A percentile compares a stretch with the other conserved stretches of the same genome.
phyloP scores from a whole-genome alignment of 2,888 invertebrate species.

The Drosophila neotestacea region DNA sequence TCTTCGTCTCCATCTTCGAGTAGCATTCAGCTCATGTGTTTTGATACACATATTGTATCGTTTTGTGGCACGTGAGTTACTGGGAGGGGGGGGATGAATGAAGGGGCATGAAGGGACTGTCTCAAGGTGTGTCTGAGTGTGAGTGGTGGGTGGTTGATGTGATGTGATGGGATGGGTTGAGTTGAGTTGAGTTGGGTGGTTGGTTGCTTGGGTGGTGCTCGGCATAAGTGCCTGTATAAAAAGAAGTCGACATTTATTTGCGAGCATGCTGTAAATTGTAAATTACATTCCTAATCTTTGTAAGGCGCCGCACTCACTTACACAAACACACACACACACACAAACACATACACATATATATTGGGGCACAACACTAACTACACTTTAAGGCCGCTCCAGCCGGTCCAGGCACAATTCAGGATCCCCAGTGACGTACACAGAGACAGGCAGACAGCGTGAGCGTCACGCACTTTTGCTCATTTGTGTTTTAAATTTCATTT shows the following conservation, averaged over 20 bases:
- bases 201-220: conserved; percentile 22
- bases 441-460: conserved; percentile 33
- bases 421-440: conserved; percentile 60
- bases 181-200: background rate
- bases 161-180: background rate
- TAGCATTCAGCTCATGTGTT: conserved; percentile 68
- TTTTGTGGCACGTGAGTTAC: conserved; percentile 64
- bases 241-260: conserved; percentile 80
- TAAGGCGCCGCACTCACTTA: conserved; percentile 46
- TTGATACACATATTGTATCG: conserved; percentile 78
- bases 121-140: conserved; percentile 26
- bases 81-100: conserved; percentile 10
- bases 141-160: background rate
- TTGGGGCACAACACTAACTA: conserved; percentile 51
- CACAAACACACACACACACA: conserved; percentile 28
- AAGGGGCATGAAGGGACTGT: background rate
- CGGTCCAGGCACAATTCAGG: conserved; percentile 40
- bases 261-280: conserved; percentile 80
- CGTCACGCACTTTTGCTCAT: conserved; percentile 78
- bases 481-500: conserved; percentile 78
- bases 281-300: conserved; percentile 80
- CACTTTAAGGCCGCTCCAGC: conserved; percentile 53
- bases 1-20: conserved; percentile 28
- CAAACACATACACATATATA: conserved; percentile 11
- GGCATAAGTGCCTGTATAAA: conserved; percentile 76